A percentile compares a stretch with the other conserved stretches of the same genome.
These are phyloP conservation scores for Leptestheria dahalacensis DNA, from an alignment of 1,140 invertebrate species.

Conservation along the genomic window DNA sequence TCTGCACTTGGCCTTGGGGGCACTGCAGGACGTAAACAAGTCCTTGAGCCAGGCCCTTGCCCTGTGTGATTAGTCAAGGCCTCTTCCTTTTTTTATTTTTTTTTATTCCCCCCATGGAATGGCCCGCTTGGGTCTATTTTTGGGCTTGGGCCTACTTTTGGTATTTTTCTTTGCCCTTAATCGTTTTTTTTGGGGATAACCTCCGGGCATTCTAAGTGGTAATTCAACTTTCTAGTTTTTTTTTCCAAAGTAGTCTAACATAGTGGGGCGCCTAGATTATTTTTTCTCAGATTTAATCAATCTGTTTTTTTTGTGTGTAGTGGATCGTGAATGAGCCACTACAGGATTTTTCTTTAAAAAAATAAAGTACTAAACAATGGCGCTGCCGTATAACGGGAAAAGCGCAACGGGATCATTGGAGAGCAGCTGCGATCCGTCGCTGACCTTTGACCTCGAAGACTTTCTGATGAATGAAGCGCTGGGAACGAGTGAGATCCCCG, in stretches of 20 bases:
- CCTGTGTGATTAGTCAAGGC: not conserved
- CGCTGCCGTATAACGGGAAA: not conserved
- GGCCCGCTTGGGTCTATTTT: not conserved
- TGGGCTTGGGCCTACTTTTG: not conserved
- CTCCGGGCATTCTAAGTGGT: no score
- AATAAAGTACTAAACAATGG: not conserved
- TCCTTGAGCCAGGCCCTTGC: not conserved
- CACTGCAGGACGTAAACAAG: not conserved
- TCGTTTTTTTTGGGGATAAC: no score
- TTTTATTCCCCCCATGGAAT: no score
- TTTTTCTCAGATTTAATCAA: no score
- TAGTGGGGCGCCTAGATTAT: no score
- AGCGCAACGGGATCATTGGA: not conserved
- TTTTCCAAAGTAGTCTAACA: no score
- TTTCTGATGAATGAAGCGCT: conserved; percentile 1
- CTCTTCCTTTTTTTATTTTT: not conserved
- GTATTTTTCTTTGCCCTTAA: not conserved
- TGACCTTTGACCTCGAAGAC: conserved; percentile 1
- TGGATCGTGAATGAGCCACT: no score
- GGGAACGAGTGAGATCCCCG: not conserved
- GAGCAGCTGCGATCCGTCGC: conserved; percentile 3
- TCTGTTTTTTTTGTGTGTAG: no score
- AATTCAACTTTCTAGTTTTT: no score
- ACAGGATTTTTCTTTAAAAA: not conserved
- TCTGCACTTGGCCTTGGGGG: not conserved